Base-by-base conservation (phyloP, 1,140 invertebrate genomes). In the Cydia splendana region DNA sequence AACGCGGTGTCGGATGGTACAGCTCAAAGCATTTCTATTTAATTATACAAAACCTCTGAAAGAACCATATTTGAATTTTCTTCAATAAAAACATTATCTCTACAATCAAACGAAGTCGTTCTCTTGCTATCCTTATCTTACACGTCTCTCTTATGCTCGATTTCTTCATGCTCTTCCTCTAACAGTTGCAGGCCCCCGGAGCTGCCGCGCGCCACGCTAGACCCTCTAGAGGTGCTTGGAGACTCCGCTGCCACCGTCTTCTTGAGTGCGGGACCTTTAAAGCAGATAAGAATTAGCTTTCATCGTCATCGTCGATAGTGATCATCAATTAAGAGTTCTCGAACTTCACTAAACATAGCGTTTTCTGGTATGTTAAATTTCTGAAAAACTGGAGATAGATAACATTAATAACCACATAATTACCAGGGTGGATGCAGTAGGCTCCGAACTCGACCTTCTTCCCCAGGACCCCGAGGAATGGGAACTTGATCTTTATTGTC, bases 361-460 rank as follows among this genome's bases (percentile, higher is more conserved):
- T 9, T 42, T 10, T 9, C 9, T 9, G 38, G 6, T 38, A 42
- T 42, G 38, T 42, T 10, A 42, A 42, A 42, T 10, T 9, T 42
- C 38, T 42, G 7, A 42, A 9, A 38, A 42, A 42, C 38, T 1
- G 38, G 38, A 42, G 38, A 15, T 15, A 15, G 1, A 51, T 51
- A 0, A 15, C 13, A 51, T 13, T 51, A 15, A 12, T 13, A 48
- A 48, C 45, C 10, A 48, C 10, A 51, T 15, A 20, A 20, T 80
- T 69, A 85, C 94, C 94, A 10, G 94, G 91, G 82, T 93, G 94
- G 77, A 95, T 93, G 65, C 88, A 92, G 48, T 87, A 87, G 2
- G 84, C 82, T 42, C 94, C 94, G 82, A 94, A 95, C 75, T 95
- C 94, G 4, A 93, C 88, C 42, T 87, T 88, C 83, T 93, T 94